Evolutionary conservation across 2,888 invertebrate species (phyloP), one percentile per base, ranked within the genome.

Genomic region (Eurytoma californica): DNA sequence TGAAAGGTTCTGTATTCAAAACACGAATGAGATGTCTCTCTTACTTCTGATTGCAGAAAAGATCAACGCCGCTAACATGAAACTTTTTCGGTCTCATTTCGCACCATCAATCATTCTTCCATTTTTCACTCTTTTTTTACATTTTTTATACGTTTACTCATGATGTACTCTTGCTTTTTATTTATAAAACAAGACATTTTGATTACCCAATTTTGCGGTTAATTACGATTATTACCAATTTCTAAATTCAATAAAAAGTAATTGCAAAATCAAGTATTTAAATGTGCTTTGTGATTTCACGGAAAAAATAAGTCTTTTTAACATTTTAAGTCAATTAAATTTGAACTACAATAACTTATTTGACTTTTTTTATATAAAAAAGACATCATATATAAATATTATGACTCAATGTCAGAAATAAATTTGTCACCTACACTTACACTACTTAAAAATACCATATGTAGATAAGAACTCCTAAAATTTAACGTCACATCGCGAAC

Each of bases 11-110:
- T 2, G 63, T 14, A 70, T 77, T 69, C 70, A 30, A 49, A 3
- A 28, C 68, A 77, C 69, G 76, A 65, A 66, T 51, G 16, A 74
- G 57, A 60, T 72, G 55, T 72, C 39, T 70, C 61, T 60, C 18
- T 49, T 61, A 65, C 80, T 57, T 73, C 69, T 70, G 72, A 55
- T 72, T 72, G 66, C 61, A 72, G 76, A 78, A 80, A 80, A 82
- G 80, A 82, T 82, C 60, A 67, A 67, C 77, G 67, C 72, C 63
- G 53, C 51, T 49, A 65, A 53, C 57, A 20, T 49, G 66, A 14
- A 24, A 68, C 14, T 55, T 78, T 69, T 72, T 78, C 63, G 70
- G 55, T 24, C 80, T 68, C 77, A 79, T 81, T 77, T 79, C 63
- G 73, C 76, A 20, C 63, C 68, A 73, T 79, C 65, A 51, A 49